These are phyloP conservation scores for Pan troglodytes DNA, from an alignment of 2,113 vertebrate genomes.

Conservation along the genomic window DNA sequence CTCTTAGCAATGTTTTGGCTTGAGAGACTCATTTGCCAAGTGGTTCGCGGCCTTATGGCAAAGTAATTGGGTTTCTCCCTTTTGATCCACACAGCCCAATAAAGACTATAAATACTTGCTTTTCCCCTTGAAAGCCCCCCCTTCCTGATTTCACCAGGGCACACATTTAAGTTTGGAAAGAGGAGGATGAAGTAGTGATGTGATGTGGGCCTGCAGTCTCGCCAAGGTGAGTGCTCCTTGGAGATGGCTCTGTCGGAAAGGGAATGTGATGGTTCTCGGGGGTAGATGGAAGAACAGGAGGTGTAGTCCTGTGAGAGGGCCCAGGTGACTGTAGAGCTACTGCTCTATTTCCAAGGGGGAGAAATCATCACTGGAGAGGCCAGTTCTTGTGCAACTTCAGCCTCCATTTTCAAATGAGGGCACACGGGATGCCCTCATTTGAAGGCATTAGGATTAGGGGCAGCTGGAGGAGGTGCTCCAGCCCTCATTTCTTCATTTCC, in stretches of 20 bases:
- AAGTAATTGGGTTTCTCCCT: background rate
- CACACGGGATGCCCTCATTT: background rate
- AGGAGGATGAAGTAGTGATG: background rate
- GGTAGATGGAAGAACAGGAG: background rate
- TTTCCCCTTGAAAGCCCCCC: background rate
- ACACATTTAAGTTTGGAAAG: background rate
- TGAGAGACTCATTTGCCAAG: background rate
- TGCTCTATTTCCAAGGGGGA: background rate
- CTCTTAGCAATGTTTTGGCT: background rate
- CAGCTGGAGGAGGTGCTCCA: background rate
- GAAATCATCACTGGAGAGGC: background rate
- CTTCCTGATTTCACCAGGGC: background rate
- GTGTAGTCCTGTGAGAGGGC: background rate
- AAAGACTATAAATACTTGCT: background rate
- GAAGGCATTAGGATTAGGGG: no score
- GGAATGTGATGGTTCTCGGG: background rate
- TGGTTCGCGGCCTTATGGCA: background rate
- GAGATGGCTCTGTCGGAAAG: background rate
- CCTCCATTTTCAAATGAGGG: background rate
- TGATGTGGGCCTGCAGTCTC: background rate
- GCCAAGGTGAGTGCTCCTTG: background rate
- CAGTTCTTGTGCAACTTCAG: background rate
- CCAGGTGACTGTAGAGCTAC: background rate
- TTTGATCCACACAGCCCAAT: background rate
- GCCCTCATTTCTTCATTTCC: background rate